Conservation (phyloP, 1,140 invertebrate species). For the Bombus breviceps region DNA sequence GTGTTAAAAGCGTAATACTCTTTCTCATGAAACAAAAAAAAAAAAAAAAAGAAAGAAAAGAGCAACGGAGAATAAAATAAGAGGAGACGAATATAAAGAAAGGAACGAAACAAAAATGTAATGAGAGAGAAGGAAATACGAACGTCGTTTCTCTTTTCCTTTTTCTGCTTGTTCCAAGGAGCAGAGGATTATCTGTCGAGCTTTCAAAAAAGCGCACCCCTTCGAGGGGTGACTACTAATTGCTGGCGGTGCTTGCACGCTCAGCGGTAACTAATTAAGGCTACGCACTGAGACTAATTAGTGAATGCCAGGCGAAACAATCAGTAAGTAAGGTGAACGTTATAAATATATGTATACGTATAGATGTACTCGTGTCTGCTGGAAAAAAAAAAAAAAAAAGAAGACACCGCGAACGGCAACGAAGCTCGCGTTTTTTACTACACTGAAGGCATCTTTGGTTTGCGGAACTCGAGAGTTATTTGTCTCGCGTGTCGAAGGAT, state of each 20-base stretch:
- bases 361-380: slow-evolving; percentile 39
- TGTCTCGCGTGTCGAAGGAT: not conserved
- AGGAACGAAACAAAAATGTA: not conserved
- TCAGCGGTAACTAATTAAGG: slow-evolving; percentile 80
- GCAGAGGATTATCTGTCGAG: slow-evolving; percentile 31
- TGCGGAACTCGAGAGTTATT: not conserved
- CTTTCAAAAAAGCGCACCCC: slow-evolving; percentile 63
- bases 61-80: not conserved
- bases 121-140: not conserved
- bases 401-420: slow-evolving; percentile 43
- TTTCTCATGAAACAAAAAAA: not conserved
- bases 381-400: not conserved
- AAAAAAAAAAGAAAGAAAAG: not conserved
- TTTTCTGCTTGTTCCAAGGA: slow-evolving; percentile 20
- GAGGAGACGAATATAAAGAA: too few species aligned
- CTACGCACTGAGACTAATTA: slow-evolving; percentile 75
- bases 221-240: slow-evolving; percentile 59
- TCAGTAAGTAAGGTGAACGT: slow-evolving; percentile 58
- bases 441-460: not conserved
- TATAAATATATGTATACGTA: slow-evolving; percentile 26
- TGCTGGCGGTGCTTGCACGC: slow-evolving; percentile 77
- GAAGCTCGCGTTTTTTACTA: slow-evolving; percentile 55
- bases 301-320: slow-evolving; percentile 69
- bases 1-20: not conserved
- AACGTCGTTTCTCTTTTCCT: not conserved